Evolutionary conservation across 2,113 vertebrate genomes (phyloP), one percentile per base, ranked within the genome.

Genomic region (Seriola dumerili): DNA sequence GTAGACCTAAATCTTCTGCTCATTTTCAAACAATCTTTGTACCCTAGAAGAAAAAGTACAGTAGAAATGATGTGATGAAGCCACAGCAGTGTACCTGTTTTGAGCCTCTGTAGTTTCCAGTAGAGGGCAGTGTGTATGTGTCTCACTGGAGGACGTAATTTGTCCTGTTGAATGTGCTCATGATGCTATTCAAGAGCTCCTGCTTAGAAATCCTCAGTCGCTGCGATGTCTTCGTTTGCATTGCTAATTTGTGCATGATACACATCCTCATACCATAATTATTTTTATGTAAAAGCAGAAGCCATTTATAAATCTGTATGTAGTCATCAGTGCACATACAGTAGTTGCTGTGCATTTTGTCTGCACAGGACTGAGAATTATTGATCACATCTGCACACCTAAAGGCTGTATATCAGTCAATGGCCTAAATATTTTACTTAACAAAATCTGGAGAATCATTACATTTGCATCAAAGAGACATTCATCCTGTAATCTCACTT

Each of bases 111-210:
- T 6, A n/a, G n/a, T 32, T 36, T 69, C 92, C 92, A 91, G 85
- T 82, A 92, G 92, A 81, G 89, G 92, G 91, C 92, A 89, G 83
- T 83, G 83, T 92, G 72, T 76, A 1, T 79, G 81, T 81, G 69
- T 14, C 32, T 66, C 83, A 10, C 25, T 67, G 59, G 5, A 54
- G 62, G 29, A 4, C 25, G 69, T n/a, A 0, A 8, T 70, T 42
- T 21, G n/a, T 77, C 40, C 59, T 46, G 3, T 19, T 74, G 11
- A 58, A 6, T 83, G 34, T 70, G 46, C 3, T 48, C 23, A 25
- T 25, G 59, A 23, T 57, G 19, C 59, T 32, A 11, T 65, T 66
- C 13, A 68, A 55, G n/a, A 72, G 58, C 12, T 55, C 38, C 23
- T n/a, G 42, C 67, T 61, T 3, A 50, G 59, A 46, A 63, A 62